Base-by-base conservation (phyloP, 1,140 invertebrate species). In the Maconellicoccus hirsutus region DNA sequence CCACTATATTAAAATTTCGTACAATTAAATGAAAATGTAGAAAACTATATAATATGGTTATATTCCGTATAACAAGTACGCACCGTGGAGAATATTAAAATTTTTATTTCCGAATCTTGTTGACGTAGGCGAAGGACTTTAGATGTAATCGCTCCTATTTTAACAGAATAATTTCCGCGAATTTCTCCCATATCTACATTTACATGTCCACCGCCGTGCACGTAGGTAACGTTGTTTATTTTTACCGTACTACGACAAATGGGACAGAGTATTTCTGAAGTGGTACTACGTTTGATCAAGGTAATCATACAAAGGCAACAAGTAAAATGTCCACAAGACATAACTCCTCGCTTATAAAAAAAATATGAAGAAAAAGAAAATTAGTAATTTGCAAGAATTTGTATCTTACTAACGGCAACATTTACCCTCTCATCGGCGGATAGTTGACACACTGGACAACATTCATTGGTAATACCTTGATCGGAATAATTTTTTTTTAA, bases 1-100 rank as follows among this genome's bases (percentile, higher is more conserved):
- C 88, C 89, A 91, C 79, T 72, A 39, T n/a, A n/a, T n/a, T n/a
- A n/a, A n/a, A n/a, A n/a, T n/a, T n/a, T n/a, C n/a, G n/a, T n/a
- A n/a, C n/a, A n/a, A n/a, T n/a, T n/a, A n/a, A n/a, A n/a, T n/a
- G n/a, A n/a, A 39, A 71, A 69, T 71, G 23, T 8, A 52, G 29
- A 33, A 52, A 52, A 52, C n/a, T 52, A 19, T 16, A 52, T 8
- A 19, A 52, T 52, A 19, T 16, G n/a, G n/a, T 52, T 52, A 52
- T 8, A 52, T 16, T 52, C 42, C 2, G n/a, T 52, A 8, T 52
- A 52, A 75, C 10, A 59, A 69, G 23, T 26, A 75, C 75, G 80
- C 78, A 85, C 84, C 23, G 84, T 83, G 0, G 89, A 91, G 78
- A 92, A 92, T 8, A 92, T 82, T 0, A 92, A 75, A 12, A 86